A percentile compares a stretch with the other conserved stretches of the same genome.
Evolutionary conservation across 2,113 vertebrate species (phyloP).

Genomic region (Callorhinus ursinus): DNA sequence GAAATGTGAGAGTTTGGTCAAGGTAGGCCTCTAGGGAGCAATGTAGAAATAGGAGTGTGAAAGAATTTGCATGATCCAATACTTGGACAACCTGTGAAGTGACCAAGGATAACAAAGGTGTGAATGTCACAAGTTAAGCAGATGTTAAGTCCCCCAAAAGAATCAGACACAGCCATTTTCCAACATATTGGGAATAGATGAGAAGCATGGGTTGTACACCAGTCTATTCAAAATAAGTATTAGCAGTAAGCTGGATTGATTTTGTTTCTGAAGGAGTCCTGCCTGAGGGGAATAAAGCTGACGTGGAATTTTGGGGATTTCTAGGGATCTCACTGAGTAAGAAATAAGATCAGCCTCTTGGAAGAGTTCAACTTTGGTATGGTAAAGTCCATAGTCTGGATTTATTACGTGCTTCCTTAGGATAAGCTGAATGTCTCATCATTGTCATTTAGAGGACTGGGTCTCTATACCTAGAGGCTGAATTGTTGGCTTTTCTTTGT

Average conservation of each 20-base stretch:
- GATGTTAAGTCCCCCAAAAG: not conserved
- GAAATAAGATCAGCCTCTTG: not conserved
- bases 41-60: not conserved
- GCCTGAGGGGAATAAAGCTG: not conserved
- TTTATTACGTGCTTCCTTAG: not conserved
- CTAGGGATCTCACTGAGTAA: not conserved
- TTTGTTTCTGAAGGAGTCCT: not conserved
- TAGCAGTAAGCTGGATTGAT: not conserved
- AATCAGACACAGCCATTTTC: not conserved
- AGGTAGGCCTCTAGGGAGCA: not conserved
- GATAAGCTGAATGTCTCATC: not conserved
- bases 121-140: not conserved
- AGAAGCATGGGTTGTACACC: not conserved
- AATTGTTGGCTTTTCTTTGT: not conserved
- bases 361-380: not conserved
- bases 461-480: not conserved
- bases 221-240: not conserved
- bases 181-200: not conserved
- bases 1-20: not conserved
- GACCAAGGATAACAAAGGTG: not conserved
- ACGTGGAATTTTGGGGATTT: not conserved
- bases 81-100: not conserved
- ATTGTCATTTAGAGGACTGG: not conserved
- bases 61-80: not conserved
- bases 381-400: not conserved